Evolutionary conservation across 2,888 invertebrate genomes (phyloP).

Genomic region (Steinernema hermaphroditum): DNA sequence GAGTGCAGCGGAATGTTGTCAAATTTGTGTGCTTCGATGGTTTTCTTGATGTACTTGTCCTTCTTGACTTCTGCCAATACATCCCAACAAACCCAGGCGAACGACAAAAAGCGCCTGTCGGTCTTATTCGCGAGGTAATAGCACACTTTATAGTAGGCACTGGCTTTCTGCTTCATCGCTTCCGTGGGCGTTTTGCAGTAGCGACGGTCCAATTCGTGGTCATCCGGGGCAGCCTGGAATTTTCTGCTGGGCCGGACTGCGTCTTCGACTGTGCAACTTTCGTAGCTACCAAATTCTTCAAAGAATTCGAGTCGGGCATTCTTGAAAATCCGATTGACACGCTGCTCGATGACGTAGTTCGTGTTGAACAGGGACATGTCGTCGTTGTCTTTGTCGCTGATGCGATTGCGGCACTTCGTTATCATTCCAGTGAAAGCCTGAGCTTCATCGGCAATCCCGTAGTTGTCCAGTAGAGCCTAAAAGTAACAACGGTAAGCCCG

Average conservation of each 20-base stretch:
- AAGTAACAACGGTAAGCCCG: neutral
- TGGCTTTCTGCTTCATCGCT: constrained; percentile 44
- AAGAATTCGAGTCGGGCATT: constrained; percentile 41
- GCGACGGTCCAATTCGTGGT: constrained; percentile 35
- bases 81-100: neutral
- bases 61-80: neutral
- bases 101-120: neutral
- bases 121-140: constrained; percentile 39
- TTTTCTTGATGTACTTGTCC: neutral
- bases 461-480: constrained; percentile 47
- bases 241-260: constrained; percentile 31
- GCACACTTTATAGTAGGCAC: constrained; percentile 50
- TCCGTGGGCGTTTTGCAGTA: constrained; percentile 33
- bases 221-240: neutral
- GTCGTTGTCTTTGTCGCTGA: constrained; percentile 62
- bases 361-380: constrained; percentile 62
- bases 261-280: constrained; percentile 25
- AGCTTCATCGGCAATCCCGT: constrained; percentile 59
- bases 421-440: constrained; percentile 60
- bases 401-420: constrained; percentile 51
- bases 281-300: constrained; percentile 40
- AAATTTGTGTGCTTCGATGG: neutral
- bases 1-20: neutral
- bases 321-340: constrained; percentile 42
- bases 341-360: constrained; percentile 60